Conservation (phyloP, 1,140 invertebrate species). For the Drosophila arawakana region DNA sequence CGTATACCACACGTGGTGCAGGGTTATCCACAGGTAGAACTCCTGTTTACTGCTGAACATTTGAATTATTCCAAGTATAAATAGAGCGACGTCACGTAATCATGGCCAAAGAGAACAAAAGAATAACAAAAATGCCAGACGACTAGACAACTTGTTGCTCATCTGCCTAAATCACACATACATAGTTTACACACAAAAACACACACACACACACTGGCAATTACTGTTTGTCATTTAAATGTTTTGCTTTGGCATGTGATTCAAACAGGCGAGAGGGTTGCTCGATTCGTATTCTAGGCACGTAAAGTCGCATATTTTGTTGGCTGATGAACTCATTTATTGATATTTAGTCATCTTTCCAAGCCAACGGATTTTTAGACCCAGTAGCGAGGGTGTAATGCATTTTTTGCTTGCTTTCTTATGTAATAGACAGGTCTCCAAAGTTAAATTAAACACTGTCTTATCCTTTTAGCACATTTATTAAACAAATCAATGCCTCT, state of each 20-base stretch:
- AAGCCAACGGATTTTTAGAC: background rate
- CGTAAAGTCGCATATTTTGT: slow-evolving; percentile 4
- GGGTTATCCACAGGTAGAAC: background rate
- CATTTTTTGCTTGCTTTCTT: background rate
- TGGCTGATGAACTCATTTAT: slow-evolving; percentile 22
- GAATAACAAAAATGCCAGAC: slow-evolving; percentile 26
- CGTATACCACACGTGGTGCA: slow-evolving; percentile 41
- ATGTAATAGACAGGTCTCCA: background rate
- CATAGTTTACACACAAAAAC: background rate
- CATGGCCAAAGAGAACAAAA: slow-evolving; percentile 30
- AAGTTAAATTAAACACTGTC: no score
- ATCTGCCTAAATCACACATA: slow-evolving; percentile 18
- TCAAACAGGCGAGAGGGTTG: slow-evolving; percentile 1
- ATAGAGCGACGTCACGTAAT: slow-evolving; percentile 38
- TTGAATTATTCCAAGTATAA: slow-evolving; percentile 21
- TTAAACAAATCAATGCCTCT: background rate
- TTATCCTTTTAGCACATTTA: no score
- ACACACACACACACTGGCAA: background rate
- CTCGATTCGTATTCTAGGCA: slow-evolving; percentile 36
- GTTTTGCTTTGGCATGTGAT: slow-evolving; percentile 31
- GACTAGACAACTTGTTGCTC: slow-evolving; percentile 72
- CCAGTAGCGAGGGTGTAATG: background rate
- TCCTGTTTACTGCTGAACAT: background rate
- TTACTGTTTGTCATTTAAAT: slow-evolving; percentile 35
- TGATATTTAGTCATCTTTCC: background rate